A percentile compares a stretch with the other conserved stretches of the same genome.
Conservation (phyloP, 2,797 vertebrate genomes). For the Denticeps clupeoides region DNA sequence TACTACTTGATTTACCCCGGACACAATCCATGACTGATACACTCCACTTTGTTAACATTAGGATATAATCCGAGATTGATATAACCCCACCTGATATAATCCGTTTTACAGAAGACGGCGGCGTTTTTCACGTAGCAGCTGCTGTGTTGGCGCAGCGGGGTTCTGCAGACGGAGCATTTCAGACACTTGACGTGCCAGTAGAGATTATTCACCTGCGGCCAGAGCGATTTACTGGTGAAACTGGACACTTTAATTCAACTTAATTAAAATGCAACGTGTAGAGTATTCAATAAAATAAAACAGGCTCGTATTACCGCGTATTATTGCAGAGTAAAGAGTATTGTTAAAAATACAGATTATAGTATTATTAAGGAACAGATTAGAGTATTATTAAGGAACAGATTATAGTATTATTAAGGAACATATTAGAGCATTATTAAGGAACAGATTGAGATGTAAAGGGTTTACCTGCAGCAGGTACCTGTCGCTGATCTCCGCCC, state of each 20-base stretch:
- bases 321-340: neutral
- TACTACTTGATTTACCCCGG: no score
- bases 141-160: conserved; percentile 83
- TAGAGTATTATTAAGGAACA: no score
- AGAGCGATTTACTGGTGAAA: no score
- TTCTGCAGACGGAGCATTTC: conserved; percentile 87
- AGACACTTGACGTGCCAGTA: conserved; percentile 96
- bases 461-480: conserved; percentile 83
- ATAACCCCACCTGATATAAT: conserved; percentile 96
- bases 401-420: no score
- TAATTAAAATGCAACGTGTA: neutral
- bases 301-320: neutral
- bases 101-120: conserved; percentile 94
- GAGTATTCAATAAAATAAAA: neutral
- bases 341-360: no score
- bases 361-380: no score
- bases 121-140: conserved; percentile 96
- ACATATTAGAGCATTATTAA: neutral
- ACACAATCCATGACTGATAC: no score
- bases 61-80: no score
- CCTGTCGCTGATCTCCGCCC: conserved; percentile 82
- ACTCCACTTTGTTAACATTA: no score
- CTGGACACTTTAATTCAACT: no score
- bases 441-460: neutral
- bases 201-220: conserved; percentile 88